phyloP scores from a whole-genome alignment of 2,797 vertebrate species.

The Catostomus latipinnis region DNA sequence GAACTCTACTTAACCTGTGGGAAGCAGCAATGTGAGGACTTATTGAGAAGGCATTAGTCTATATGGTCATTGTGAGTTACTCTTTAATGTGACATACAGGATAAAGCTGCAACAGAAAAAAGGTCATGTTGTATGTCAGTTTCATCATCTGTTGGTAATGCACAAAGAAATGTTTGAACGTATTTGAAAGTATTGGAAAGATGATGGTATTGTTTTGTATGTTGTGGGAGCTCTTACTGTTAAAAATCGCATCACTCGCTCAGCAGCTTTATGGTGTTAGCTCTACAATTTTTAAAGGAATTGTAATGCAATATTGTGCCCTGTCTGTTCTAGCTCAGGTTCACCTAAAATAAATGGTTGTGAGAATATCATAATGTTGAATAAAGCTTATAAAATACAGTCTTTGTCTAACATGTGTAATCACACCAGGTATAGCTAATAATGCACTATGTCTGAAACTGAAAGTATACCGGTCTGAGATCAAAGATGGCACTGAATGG shows the following conservation, averaged over 20 bases:
- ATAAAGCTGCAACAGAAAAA: neutral
- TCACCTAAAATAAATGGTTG: neutral
- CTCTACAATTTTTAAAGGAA: neutral
- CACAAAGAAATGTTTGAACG: neutral
- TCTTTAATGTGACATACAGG: neutral
- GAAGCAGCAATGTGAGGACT: neutral
- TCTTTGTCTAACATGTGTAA: neutral
- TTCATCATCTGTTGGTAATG: neutral
- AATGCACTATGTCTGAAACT: constrained; percentile 9
- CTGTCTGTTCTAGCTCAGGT: no score
- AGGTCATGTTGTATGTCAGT: neutral
- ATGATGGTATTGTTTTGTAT: neutral
- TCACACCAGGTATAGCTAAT: constrained; percentile 4
- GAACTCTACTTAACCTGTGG: neutral
- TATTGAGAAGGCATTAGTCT: no score
- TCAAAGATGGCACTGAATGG: constrained; percentile 24
- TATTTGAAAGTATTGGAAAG: neutral
- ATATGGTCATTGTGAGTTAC: neutral
- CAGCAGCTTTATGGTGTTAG: neutral
- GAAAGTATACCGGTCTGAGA: constrained; percentile 19
- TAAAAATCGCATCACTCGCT: neutral
- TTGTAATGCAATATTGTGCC: neutral
- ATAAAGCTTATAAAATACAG: constrained; percentile 7
- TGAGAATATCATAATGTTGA: neutral
- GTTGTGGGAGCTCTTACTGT: neutral